phyloP scores from a whole-genome alignment of 2,113 vertebrate species.

The Mus spicilegus region DNA sequence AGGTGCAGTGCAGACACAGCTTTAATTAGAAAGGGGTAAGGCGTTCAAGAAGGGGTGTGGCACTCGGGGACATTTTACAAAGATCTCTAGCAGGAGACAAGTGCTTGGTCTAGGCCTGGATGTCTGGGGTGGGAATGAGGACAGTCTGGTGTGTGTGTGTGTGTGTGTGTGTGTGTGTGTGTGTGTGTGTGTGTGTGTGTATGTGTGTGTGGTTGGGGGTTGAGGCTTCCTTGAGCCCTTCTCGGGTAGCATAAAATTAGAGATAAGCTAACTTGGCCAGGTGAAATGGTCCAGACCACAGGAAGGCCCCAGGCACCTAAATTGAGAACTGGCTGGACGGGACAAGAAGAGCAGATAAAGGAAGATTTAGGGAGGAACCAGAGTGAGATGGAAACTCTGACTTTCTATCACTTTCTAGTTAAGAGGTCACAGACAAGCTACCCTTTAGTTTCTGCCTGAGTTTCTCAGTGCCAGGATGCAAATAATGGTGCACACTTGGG shows the following conservation, averaged over 20 bases:
- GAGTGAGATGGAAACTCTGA: not conserved
- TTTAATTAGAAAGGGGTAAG: not conserved
- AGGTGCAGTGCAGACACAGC: not conserved
- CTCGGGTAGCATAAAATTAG: not conserved
- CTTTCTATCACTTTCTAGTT: not conserved
- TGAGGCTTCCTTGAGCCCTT: not conserved
- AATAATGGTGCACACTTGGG: not conserved
- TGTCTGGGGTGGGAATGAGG: not conserved
- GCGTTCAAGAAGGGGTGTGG: not conserved
- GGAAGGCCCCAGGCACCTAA: not conserved
- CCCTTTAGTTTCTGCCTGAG: not conserved
- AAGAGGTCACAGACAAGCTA: not conserved
- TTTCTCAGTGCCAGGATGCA: slow-evolving; percentile 23
- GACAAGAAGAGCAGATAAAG: not conserved
- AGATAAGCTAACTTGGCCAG: not conserved
- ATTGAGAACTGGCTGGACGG: not conserved
- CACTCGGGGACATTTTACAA: not conserved
- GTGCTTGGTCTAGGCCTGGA: not conserved
- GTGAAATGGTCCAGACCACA: not conserved
- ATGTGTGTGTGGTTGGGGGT: not conserved
- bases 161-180: too few species aligned
- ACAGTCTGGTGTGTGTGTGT: not conserved
- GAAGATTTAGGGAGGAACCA: not conserved
- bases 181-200: too few species aligned
- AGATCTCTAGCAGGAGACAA: not conserved